These are phyloP conservation scores for Tragulus kanchil DNA, from an alignment of 2,113 vertebrate species.

Conservation along the genomic window DNA sequence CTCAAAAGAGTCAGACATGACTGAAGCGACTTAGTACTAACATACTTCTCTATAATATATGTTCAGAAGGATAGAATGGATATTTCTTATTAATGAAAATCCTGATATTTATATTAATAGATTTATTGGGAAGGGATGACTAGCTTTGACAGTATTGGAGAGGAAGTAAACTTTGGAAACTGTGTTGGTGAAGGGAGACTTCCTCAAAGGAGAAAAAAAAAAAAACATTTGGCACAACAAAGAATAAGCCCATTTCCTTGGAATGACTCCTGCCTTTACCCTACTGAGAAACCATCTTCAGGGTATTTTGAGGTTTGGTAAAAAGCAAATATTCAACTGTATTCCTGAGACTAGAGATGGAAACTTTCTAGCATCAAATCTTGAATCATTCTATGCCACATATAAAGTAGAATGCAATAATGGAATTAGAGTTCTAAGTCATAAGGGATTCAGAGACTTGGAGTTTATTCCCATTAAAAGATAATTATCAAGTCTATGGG, in stretches of 20 bases:
- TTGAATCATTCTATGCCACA: background rate
- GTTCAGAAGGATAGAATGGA: background rate
- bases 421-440: background rate
- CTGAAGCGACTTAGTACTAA: background rate
- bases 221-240: background rate
- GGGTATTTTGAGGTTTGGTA: background rate
- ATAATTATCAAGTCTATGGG: background rate
- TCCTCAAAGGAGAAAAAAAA: background rate
- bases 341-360: background rate
- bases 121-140: background rate
- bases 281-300: background rate
- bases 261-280: background rate
- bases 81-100: constrained; percentile 9
- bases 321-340: background rate
- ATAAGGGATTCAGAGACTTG: background rate
- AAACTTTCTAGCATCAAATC: background rate
- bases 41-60: background rate
- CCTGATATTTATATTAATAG: background rate
- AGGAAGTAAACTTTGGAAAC: background rate
- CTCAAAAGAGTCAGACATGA: background rate
- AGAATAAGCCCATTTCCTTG: background rate
- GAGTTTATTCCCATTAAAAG: background rate
- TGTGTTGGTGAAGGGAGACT: background rate
- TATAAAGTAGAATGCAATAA: background rate
- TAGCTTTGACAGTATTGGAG: background rate